Evolutionary conservation across 2,797 vertebrate species (phyloP).

Genomic region (Sternotherus odoratus): DNA sequence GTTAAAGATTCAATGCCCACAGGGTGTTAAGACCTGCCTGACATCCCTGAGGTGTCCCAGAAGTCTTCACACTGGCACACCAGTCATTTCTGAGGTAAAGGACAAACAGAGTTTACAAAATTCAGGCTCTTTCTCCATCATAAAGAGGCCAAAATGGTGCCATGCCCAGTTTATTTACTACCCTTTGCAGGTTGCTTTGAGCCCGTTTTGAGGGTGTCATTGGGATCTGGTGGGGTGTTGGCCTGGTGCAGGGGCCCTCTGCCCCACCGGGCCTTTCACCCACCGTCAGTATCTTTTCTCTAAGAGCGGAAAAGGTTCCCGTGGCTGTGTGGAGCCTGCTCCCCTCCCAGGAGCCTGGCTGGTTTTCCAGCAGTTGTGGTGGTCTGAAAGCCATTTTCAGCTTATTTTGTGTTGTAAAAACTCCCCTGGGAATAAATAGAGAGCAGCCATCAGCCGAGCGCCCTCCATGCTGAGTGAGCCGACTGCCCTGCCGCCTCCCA

Average conservation of each 20-base stretch:
- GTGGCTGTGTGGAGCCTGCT: not conserved
- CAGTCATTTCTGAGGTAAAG: not conserved
- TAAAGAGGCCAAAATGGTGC: not conserved
- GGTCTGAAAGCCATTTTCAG: not conserved
- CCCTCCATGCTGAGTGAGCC: not conserved
- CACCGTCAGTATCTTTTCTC: not conserved
- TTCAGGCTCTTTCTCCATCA: not conserved
- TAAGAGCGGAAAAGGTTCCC: not conserved
- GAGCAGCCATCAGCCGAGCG: not conserved
- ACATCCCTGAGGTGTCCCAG: not conserved
- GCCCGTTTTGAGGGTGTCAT: not conserved
- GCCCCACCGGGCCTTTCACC: no score
- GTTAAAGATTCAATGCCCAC: not conserved
- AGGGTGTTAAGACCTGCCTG: not conserved
- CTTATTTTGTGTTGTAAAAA: not conserved
- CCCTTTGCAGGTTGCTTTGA: not conserved
- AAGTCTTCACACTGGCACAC: not conserved
- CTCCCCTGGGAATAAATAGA: not conserved
- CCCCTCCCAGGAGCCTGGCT: not conserved
- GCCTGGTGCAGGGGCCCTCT: no score
- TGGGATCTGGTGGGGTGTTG: not conserved
- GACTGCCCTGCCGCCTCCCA: no score
- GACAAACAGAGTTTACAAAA: not conserved
- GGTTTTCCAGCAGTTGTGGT: not conserved
- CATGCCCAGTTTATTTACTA: not conserved